Percentiles rank a stretch among this genome's conserved stretches.
These are phyloP conservation scores for Clupea harengus DNA, from an alignment of 2,113 vertebrate species.

Conservation along the genomic window DNA sequence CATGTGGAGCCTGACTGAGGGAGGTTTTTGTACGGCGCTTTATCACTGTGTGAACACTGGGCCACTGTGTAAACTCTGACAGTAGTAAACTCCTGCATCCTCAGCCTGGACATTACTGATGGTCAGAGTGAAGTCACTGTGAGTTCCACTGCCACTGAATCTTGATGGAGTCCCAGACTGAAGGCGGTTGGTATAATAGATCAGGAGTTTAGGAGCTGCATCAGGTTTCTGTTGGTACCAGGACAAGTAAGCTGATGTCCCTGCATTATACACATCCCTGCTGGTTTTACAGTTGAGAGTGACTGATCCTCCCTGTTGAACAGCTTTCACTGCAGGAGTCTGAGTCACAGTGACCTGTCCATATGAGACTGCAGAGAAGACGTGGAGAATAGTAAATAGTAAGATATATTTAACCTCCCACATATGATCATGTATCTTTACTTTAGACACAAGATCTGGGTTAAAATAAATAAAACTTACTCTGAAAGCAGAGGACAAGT, in stretches of 20 bases:
- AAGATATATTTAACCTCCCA: too few species aligned
- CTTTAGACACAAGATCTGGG: too few species aligned
- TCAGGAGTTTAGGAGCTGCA: neutral
- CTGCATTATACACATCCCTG: neutral
- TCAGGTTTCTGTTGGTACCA: neutral
- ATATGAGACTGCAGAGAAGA: neutral
- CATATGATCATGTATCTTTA: too few species aligned
- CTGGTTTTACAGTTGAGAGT: neutral
- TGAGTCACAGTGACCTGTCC: neutral
- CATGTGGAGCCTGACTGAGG: too few species aligned
- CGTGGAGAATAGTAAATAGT: too few species aligned
- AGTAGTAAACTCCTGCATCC: neutral
- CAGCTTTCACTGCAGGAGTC: neutral
- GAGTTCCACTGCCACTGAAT: neutral
- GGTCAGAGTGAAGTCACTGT: neutral
- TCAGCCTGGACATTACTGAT: too few species aligned
- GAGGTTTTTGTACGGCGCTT: too few species aligned
- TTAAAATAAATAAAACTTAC: too few species aligned
- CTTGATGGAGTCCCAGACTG: too few species aligned
- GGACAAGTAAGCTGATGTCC: too few species aligned
- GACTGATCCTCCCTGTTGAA: neutral
- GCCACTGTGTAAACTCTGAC: neutral
- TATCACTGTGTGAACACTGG: too few species aligned
- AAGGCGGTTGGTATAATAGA: neutral
- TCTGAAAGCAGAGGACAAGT: too few species aligned